These are phyloP conservation scores for Pachycephus smyrnensis DNA, from an alignment of 2,888 invertebrate species.

Conservation along the genomic window DNA sequence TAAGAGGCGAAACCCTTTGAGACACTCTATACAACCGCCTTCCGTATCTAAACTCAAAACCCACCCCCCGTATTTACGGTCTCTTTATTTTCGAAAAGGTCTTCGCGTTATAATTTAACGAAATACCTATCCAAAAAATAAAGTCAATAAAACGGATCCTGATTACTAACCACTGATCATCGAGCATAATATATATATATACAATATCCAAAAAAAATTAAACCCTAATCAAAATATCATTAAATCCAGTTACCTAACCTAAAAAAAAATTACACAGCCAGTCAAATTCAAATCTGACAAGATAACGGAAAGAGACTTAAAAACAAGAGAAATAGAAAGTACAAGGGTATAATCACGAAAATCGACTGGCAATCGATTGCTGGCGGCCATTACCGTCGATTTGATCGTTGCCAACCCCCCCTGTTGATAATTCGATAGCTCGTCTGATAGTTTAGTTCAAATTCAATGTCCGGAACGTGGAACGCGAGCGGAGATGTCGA, in stretches of 20 bases:
- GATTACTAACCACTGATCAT: too few relatives aligned
- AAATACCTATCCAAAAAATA: neutral
- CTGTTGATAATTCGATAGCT: constrained; percentile 58
- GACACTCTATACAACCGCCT: neutral
- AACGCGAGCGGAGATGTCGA: constrained; percentile 59
- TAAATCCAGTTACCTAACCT: too few relatives aligned
- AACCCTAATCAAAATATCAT: too few relatives aligned
- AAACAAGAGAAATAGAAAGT: too few relatives aligned
- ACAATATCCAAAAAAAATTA: too few relatives aligned
- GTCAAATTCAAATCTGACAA: too few relatives aligned
- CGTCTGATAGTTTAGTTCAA: constrained; percentile 63
- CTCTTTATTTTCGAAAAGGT: neutral
- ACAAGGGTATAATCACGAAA: too few relatives aligned
- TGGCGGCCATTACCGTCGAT: neutral
- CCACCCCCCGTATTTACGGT: neutral
- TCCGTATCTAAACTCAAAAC: neutral
- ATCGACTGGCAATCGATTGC: neutral
- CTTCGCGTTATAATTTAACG: neutral
- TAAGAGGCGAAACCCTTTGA: constrained; percentile 23
- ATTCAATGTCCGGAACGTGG: constrained; percentile 62
- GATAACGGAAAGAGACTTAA: too few relatives aligned
- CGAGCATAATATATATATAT: too few relatives aligned
- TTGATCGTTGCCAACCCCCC: neutral
- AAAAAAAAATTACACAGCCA: too few relatives aligned
- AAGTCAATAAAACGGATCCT: too few relatives aligned